These are phyloP conservation scores for Arothron firmamentum DNA, from an alignment of 2,113 vertebrate species.

Conservation along the genomic window DNA sequence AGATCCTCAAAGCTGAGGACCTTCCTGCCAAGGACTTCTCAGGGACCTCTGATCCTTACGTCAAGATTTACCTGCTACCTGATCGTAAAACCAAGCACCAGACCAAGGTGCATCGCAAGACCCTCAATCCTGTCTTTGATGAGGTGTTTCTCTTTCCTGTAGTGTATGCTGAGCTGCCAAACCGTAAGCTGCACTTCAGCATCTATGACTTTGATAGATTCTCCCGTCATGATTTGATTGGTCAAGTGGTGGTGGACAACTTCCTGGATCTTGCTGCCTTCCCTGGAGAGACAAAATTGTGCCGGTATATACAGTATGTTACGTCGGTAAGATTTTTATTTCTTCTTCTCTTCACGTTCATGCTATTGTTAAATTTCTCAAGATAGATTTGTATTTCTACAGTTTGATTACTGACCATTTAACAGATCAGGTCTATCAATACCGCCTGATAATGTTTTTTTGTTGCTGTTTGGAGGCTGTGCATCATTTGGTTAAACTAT, in stretches of 20 bases:
- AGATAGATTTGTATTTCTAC: not conserved
- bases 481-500: slow-evolving; percentile 15
- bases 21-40: slow-evolving; percentile 98
- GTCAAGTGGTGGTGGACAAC: slow-evolving; percentile 96
- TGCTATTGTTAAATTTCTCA: not conserved
- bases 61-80: slow-evolving; percentile 97
- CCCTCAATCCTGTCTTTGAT: slow-evolving; percentile 94
- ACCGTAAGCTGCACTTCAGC: slow-evolving; percentile 95
- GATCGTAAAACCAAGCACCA: slow-evolving; percentile 98
- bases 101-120: slow-evolving; percentile 99
- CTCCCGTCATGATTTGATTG: slow-evolving; percentile 95
- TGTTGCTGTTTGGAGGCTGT: too few relatives aligned
- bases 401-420: too few relatives aligned
- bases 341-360: not conserved
- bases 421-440: too few relatives aligned
- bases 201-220: slow-evolving; percentile 99
- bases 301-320: slow-evolving; percentile 94
- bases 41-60: slow-evolving; percentile 95
- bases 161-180: slow-evolving; percentile 85
- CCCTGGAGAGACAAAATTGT: slow-evolving; percentile 92
- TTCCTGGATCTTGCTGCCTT: slow-evolving; percentile 97
- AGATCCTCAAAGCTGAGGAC: slow-evolving; percentile 94
- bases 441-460: too few relatives aligned
- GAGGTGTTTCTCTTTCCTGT: slow-evolving; percentile 97
- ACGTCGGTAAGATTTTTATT: slow-evolving; percentile 83